Base-by-base conservation (phyloP, 2,797 vertebrate genomes). In the Platalea minor region DNA sequence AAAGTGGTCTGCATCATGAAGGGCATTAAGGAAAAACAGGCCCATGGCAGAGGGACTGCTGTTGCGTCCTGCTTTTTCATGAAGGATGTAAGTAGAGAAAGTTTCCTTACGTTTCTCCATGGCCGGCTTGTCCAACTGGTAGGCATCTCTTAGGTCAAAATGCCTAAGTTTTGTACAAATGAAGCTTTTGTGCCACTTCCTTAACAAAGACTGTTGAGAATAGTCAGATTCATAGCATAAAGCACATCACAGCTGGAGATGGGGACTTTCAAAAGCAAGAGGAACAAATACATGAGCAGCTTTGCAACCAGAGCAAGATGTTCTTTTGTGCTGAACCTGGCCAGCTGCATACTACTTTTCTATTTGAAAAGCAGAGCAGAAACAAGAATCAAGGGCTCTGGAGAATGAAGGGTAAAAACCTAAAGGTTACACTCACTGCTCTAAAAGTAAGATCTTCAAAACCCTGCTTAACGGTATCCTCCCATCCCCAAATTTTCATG, bases 1-100 rank as follows among this genome's bases (percentile, higher is more conserved):
- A 88, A 96, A 96, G 94, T 94, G 76, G 82, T 88, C 88, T 90
- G 48, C 3, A 7, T 91, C 85, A 64, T 91, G 89, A 95, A 88
- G 92, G 64, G 56, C 69, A 88, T 48, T 88, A 96, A 95, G 89
- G 43, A 91, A 81, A 89, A 96, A 45, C 85, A 96, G 91, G 37
- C 72, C 50, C 25, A n/a, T 75, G 68, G 76, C 65, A 73, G 60
- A 73, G 16, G 61, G 23, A 25, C 70, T 81, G 41, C 78, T 89
- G 86, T 88, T 92, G 37, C 83, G 60, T 35, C 70, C 69, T 93
- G 65, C 7, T 84, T 89, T 92, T 88, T 65, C 69, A 67, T 53
- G 82, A 33, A 78, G 51, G 45, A 89, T 63, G 25, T 37, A 91
- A 95, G 63, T 10, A 93, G 91, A 72, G 96, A 92, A 97, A 96